These are phyloP conservation scores for Amorpha juglandis DNA, from an alignment of 2,888 invertebrate genomes.

Conservation along the genomic window DNA sequence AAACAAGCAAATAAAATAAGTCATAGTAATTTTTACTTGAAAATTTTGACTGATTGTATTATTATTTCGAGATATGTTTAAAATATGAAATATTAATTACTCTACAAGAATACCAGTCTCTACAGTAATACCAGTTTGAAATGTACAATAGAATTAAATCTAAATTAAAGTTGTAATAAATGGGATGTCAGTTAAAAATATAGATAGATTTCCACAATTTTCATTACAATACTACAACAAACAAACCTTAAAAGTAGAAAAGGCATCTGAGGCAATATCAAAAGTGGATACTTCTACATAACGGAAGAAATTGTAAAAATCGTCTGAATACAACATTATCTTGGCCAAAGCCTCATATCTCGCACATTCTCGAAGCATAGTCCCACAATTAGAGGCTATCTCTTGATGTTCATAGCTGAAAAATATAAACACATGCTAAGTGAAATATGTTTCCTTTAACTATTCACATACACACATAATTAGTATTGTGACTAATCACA, in stretches of 20 bases:
- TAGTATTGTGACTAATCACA: too few species aligned
- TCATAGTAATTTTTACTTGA: background rate
- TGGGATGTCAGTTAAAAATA: too few species aligned
- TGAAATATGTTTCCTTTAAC: background rate
- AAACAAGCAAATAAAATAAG: background rate
- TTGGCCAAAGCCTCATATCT: conserved; percentile 99
- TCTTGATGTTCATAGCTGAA: conserved; percentile 98
- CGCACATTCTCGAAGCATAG: conserved; percentile 99
- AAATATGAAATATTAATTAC: too few species aligned
- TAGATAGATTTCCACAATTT: background rate
- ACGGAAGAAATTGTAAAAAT: conserved; percentile 99
- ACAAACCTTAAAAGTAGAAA: conserved; percentile 98
- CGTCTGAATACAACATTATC: conserved; percentile 98
- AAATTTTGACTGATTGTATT: too few species aligned
- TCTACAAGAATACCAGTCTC: too few species aligned
- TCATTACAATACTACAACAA: background rate
- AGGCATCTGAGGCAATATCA: conserved; percentile 99
- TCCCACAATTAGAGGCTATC: conserved; percentile 99
- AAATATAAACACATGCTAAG: conserved; percentile 41
- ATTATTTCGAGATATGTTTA: too few species aligned
- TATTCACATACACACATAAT: background rate
- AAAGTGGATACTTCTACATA: conserved; percentile 99
- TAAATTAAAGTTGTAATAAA: too few species aligned
- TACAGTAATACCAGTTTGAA: too few species aligned
- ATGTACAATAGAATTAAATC: too few species aligned